Evolutionary conservation across 2,888 invertebrate genomes (phyloP), one percentile per base, ranked within the genome.

Genomic region (Gnatocerus cornutus): DNA sequence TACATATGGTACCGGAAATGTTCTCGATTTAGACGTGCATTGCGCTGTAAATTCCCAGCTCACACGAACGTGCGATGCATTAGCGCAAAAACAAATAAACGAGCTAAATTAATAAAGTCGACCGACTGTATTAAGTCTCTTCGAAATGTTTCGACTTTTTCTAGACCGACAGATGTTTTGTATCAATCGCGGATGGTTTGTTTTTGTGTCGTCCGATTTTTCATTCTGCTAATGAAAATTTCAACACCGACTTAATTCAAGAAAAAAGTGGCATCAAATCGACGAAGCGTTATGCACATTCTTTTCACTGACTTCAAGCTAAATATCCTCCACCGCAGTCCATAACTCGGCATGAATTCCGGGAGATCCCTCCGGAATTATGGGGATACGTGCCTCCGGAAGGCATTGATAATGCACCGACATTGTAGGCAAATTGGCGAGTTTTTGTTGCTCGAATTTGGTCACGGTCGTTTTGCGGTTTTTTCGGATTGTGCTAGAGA

Each of bases 1-100:
- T 56, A 37, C 65, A 56, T 45, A 46, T 65, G 65, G 39, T 58
- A 16, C 66, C 66, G 66, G 66, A 66, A 66, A 50, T 29, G 66
- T 5, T 58, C 66, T 58, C 58, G 50, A 58, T 66, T 66, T 66
- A 66, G 66, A 58, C 52, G 9, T 45, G 43, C 41, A 16, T 9
- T 14, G 16, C 50, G 53, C 27, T 62, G 14, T 62, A 62, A 62
- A 62, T 62, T 27, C 9, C 37, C 0, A 21, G 7, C 16, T 12
- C 41, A 21, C 21, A 39, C 27, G 21, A 45, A 21, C 41, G 39
- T 12, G 43, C 14, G 8, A 16, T 33, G 16, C 56, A 41, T 56
- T 56, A 59, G 46, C 33, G 12, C 14, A 13, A 27, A 29, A 58
- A 37, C 58, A 59, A 59, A 56, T 27, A 56, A 46, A 59, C 46